phyloP scores from a whole-genome alignment of 2,113 vertebrate species.

The Channa argus region DNA sequence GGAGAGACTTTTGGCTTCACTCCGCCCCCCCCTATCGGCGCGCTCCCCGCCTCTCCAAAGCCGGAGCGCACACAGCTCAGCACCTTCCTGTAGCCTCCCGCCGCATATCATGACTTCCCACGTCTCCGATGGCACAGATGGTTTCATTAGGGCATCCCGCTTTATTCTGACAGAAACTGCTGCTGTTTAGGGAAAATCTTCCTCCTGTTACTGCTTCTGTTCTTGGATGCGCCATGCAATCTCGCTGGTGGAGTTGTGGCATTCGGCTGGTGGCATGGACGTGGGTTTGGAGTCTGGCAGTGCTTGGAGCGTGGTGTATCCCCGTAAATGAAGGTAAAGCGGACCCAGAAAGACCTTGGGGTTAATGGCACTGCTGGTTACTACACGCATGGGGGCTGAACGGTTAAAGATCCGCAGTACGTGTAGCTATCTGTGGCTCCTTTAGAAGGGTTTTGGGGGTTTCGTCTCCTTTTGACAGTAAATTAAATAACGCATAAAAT shows the following conservation, averaged over 20 bases:
- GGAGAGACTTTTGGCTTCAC: constrained; percentile 45
- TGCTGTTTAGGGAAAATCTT: constrained; percentile 17
- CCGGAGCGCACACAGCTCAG: constrained; percentile 56
- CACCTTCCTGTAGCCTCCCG: constrained; percentile 10
- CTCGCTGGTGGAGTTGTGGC: constrained; percentile 67
- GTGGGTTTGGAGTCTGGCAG: constrained; percentile 64
- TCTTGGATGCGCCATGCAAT: constrained; percentile 72
- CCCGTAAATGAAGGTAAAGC: constrained; percentile 78
- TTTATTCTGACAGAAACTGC: constrained; percentile 45
- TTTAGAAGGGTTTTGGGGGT: too few species aligned
- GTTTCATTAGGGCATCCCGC: constrained; percentile 23
- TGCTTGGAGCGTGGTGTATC: constrained; percentile 66
- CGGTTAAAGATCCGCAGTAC: constrained; percentile 16
- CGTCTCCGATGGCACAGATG: constrained; percentile 47
- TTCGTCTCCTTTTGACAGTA: constrained; percentile 13
- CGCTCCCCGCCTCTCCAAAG: constrained; percentile 58
- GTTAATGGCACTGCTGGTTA: background rate
- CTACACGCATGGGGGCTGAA: background rate
- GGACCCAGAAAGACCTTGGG: background rate
- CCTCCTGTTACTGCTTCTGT: background rate
- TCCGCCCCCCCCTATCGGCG: constrained; percentile 60
- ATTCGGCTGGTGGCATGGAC: constrained; percentile 67
- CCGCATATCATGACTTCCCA: constrained; percentile 49
- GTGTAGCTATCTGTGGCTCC: too few species aligned
- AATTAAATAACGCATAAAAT: constrained; percentile 4